Base-by-base conservation (phyloP, 2,113 vertebrate species). In the Catharus fuscescens region DNA sequence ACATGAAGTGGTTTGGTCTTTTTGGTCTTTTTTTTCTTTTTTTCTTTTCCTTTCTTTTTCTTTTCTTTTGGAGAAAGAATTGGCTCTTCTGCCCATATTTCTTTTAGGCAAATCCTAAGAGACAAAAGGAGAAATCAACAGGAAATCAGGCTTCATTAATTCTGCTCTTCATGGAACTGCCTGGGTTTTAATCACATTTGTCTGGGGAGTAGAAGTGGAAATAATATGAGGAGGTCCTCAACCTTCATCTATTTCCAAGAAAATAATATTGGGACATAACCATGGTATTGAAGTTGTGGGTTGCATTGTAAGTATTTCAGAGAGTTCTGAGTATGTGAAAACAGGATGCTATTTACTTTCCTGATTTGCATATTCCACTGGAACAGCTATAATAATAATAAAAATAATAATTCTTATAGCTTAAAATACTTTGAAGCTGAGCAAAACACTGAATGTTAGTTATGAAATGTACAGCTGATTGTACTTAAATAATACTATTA, bases 41-140 rank as follows among this genome's bases (percentile, higher is more conserved):
- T 14, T 28, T 26, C 16, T 4, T 50, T 50, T 10, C 4, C 7
- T 40, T 13, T 7, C 9, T 2, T 6, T 17, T 28, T 29, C 6
- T 74, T 73, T 76, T 54, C 8, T 52, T 88, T 67, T 42, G 8
- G 61, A 81, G 21, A 90, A 23, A 45, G 8, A 13, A 52, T 12
- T 92, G 48, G 10, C 53, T 80, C 14, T 80, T 31, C 12, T 56
- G 23, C 5, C 23, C 8, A 2, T 83, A 24, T 86, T 91, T 83
- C 61, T 92, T 83, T 80, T 40, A 86, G 36, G 34, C 26, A 88
- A 83, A 86, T 86, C 62, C 59, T 5, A 12, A 69, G 36, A 80
- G 44, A 72, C 62, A 91, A 91, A 86, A 83, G 40, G 50, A 91
- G 57, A 94, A 87, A 83, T 77, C 62, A 89, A 93, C 77, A 91